phyloP scores from a whole-genome alignment of 2,797 vertebrate genomes.

The Chiroxiphia lanceolata region DNA sequence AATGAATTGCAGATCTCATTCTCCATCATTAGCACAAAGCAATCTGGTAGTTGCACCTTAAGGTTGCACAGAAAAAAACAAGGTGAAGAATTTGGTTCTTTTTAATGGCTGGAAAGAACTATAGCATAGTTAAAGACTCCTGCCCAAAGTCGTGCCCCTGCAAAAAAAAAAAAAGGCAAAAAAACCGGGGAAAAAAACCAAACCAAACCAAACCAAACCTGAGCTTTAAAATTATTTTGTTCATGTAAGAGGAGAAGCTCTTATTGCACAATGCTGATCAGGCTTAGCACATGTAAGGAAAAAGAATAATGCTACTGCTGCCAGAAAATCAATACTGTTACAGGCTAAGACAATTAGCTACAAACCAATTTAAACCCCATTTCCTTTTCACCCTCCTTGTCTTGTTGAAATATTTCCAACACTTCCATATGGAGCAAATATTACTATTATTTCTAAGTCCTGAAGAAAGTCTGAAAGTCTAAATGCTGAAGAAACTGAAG shows the following conservation, averaged over 20 bases:
- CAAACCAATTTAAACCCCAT: slow-evolving; percentile 52
- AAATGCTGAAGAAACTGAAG: background rate
- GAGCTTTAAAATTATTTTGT: background rate
- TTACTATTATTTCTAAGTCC: background rate
- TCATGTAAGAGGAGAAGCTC: background rate
- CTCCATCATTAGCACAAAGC: background rate
- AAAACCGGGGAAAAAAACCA: background rate
- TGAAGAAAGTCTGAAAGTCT: background rate
- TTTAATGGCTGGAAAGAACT: background rate
- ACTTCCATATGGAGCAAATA: slow-evolving; percentile 19
- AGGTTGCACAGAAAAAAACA: background rate
- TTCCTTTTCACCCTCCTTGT: slow-evolving; percentile 22
- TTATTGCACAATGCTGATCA: background rate
- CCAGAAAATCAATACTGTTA: slow-evolving; percentile 56
- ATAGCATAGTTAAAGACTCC: background rate
- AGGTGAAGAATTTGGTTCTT: background rate
- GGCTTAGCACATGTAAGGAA: background rate
- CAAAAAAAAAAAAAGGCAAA: background rate
- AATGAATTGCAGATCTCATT: background rate
- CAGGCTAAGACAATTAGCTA: slow-evolving; percentile 50
- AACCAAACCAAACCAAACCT: too few species aligned
- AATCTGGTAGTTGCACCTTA: background rate
- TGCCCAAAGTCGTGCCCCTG: background rate
- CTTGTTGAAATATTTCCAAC: slow-evolving; percentile 17
- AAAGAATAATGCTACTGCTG: slow-evolving; percentile 34